A percentile compares a stretch with the other conserved stretches of the same genome.
These are phyloP conservation scores for Synergus itoensis DNA, from an alignment of 2,888 invertebrate genomes.

Conservation along the genomic window DNA sequence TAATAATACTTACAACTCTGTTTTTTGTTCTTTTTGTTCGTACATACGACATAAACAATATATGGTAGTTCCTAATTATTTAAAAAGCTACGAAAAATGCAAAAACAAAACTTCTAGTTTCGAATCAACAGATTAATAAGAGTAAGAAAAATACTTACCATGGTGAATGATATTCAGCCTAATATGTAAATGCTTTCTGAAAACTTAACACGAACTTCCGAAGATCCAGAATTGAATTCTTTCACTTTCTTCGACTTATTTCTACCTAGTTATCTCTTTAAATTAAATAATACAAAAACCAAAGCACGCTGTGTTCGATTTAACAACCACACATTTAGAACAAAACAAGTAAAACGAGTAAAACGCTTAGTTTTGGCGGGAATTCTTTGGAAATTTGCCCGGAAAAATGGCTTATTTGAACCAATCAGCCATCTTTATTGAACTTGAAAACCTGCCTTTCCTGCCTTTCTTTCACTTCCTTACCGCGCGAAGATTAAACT, in stretches of 20 bases:
- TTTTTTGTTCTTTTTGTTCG: background rate
- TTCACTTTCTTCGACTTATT: background rate
- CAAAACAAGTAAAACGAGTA: conserved; percentile 6
- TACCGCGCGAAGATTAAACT: background rate
- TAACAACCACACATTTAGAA: background rate
- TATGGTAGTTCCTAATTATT: background rate
- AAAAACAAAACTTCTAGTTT: background rate
- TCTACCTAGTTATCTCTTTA: background rate
- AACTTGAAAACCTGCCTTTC: background rate
- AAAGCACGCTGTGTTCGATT: background rate
- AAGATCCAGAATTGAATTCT: background rate
- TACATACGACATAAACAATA: no score
- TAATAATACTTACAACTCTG: background rate
- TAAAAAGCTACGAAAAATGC: background rate
- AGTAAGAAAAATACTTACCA: background rate
- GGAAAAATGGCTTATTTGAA: background rate
- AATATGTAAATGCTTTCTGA: background rate
- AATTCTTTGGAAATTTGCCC: background rate
- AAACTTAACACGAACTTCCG: background rate
- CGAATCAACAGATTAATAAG: background rate
- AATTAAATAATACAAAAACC: conserved; percentile 16
- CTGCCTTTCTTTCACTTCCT: background rate
- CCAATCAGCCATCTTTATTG: background rate
- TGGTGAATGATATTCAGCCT: background rate
- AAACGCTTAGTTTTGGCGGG: conserved; percentile 12